These are phyloP conservation scores for Phoebastria nigripes DNA, from an alignment of 2,797 vertebrate genomes.

Conservation along the genomic window DNA sequence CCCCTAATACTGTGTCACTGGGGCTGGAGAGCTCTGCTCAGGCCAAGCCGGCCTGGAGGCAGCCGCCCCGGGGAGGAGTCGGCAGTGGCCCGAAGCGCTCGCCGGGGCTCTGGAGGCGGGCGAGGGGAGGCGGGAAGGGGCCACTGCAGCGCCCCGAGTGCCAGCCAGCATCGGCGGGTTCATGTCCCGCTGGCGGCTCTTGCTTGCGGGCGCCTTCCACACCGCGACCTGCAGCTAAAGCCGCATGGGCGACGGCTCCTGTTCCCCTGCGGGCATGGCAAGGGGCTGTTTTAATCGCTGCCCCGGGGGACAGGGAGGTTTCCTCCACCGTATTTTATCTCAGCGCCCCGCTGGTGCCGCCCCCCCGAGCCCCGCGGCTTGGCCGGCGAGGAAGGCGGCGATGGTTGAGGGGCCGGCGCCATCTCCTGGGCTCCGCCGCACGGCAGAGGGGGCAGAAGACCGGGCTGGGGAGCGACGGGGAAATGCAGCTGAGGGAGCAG, in stretches of 20 bases:
- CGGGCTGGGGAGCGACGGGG: too few relatives aligned
- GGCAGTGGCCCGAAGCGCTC: too few relatives aligned
- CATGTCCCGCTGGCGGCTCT: not conserved
- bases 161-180: too few relatives aligned
- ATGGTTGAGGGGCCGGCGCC: conserved; percentile 28
- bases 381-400: rapidly evolving
- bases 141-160: not conserved
- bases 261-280: not conserved
- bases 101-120: not conserved
- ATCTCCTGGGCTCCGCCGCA: not conserved
- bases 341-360: not conserved
- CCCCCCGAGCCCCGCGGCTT: not conserved
- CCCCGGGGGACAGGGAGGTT: not conserved
- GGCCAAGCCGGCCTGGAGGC: not conserved
- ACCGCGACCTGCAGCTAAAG: not conserved
- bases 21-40: not conserved
- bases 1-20: not conserved
- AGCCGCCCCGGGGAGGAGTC: rapidly evolving
- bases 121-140: not conserved
- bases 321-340: not conserved
- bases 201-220: not conserved
- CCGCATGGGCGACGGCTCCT: not conserved
- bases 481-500: not conserved
- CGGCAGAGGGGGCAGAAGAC: not conserved
- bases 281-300: not conserved